Base-by-base conservation (phyloP, 2,113 vertebrate species). In the Lampris megalopsis region DNA sequence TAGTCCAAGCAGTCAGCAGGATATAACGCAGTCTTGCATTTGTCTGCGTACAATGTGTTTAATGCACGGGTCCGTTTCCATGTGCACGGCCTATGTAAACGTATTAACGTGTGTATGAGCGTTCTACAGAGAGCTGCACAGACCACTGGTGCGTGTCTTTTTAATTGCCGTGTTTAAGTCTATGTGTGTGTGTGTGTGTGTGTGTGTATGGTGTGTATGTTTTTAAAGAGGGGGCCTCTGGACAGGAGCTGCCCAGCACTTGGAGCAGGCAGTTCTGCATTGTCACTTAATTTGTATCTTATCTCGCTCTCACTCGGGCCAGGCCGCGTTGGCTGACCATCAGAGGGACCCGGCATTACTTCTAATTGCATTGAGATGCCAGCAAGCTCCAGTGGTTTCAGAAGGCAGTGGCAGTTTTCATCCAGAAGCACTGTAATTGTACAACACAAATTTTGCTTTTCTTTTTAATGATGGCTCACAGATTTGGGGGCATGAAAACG, bases 101-200 rank as follows among this genome's bases (percentile, higher is more conserved):
- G 41, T 86, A 56, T 73, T 69, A 79, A 79, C 77, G 68, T 73
- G 61, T 83, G 38, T 38, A n/a, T 37, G 47, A 45, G 43, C 52
- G 73, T 86, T 87, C 69, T 78, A 74, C 71, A 69, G 54, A 85
- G 72, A 72, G 71, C 67, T 70, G 72, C 35, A 13, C 76, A 48
- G 78, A 49, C 73, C 89, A 91, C 40, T 84, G 88, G 89, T 89
- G 88, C 91, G 82, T 93, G 88, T 81, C 89, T 92, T 94, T 94
- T 93, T 94, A 94, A 94, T 94, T 93, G 91, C 89, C 77, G 56
- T 47, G 74, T 79, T 85, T 81, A 71, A 79, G 64, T 70, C 38
- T 74, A 66, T 79, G 68, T 82, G 56, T 58, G 5, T 37, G 56
- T 11, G 50, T 13, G 50, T 11, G 49, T 11, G 49, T 3, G 49